phyloP scores from a whole-genome alignment of 2,888 invertebrate genomes.

The Blastobasis lacticolella region DNA sequence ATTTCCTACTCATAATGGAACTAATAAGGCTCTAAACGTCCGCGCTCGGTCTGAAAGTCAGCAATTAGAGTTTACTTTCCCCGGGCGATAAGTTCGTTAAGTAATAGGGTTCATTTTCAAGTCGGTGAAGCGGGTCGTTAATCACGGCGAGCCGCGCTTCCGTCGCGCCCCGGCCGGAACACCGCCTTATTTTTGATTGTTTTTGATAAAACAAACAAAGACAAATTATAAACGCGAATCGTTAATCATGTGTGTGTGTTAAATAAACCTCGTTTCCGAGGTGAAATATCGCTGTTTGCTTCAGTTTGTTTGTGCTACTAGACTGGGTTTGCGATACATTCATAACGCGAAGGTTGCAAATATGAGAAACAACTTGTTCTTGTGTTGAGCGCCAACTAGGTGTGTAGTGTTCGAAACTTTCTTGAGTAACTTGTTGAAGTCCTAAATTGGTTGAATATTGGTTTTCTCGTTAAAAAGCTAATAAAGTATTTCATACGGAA shows the following conservation, averaged over 20 bases:
- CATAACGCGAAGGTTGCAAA: not conserved
- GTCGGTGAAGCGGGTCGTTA: conserved; percentile 55
- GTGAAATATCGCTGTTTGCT: conserved; percentile 20
- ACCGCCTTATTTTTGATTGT: conserved; percentile 66
- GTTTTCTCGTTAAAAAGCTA: too few relatives aligned
- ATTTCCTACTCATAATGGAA: conserved; percentile 8
- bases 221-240: conserved; percentile 54
- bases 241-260: conserved; percentile 50
- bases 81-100: conserved; percentile 51
- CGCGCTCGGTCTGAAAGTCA: conserved; percentile 32
- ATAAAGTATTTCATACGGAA: too few relatives aligned
- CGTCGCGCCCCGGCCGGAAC: conserved; percentile 52
- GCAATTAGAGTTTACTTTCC: conserved; percentile 50
- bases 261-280: conserved; percentile 43
- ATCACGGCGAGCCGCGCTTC: conserved; percentile 50
- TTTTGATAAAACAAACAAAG: conserved; percentile 68
- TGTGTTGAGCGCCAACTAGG: too few relatives aligned
- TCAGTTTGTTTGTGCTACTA: not conserved
- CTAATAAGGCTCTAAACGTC: conserved; percentile 14
- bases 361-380: not conserved
- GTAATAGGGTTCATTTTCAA: conserved; percentile 66
- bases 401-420: too few relatives aligned
- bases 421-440: too few relatives aligned
- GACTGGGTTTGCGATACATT: conserved; percentile 1
- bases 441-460: too few relatives aligned